Percentiles rank a stretch among this genome's conserved stretches.
These are phyloP conservation scores for Amiota communis DNA, from an alignment of 2,888 invertebrate genomes.

Conservation along the genomic window DNA sequence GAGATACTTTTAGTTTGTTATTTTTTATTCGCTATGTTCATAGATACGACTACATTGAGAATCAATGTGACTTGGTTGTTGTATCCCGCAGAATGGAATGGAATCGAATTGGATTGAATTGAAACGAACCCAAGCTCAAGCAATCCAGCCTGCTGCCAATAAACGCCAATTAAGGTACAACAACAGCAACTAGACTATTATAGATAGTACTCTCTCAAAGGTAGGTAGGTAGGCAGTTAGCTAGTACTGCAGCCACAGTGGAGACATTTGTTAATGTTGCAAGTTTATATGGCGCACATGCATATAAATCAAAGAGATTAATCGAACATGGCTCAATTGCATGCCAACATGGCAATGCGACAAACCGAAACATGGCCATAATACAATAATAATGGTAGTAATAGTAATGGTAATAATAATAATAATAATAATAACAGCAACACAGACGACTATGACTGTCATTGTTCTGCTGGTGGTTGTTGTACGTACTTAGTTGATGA, in stretches of 20 bases:
- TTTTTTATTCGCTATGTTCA: not conserved
- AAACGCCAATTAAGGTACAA: slow-evolving; percentile 28
- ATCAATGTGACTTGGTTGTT: not conserved
- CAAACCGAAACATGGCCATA: slow-evolving; percentile 35
- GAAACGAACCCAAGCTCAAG: not conserved
- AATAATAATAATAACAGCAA: no score
- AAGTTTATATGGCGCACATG: slow-evolving; percentile 62
- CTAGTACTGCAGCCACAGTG: slow-evolving; percentile 48
- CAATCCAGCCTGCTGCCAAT: slow-evolving; percentile 9
- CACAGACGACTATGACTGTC: not conserved
- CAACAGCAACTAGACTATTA: not conserved
- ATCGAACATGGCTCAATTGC: slow-evolving; percentile 73
- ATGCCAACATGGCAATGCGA: slow-evolving; percentile 61
- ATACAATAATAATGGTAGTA: slow-evolving; percentile 4
- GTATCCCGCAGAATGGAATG: not conserved
- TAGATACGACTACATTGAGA: no score
- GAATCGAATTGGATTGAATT: no score
- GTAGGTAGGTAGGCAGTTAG: not conserved
- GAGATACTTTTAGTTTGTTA: not conserved
- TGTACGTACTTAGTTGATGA: no score
- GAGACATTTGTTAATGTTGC: slow-evolving; percentile 70
- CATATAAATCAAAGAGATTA: slow-evolving; percentile 73
- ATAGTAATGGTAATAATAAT: no score
- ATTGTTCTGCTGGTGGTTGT: not conserved
- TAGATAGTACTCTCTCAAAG: no score